Conservation (phyloP, 2,113 vertebrate genomes). For the Phylloscopus whistleri region DNA sequence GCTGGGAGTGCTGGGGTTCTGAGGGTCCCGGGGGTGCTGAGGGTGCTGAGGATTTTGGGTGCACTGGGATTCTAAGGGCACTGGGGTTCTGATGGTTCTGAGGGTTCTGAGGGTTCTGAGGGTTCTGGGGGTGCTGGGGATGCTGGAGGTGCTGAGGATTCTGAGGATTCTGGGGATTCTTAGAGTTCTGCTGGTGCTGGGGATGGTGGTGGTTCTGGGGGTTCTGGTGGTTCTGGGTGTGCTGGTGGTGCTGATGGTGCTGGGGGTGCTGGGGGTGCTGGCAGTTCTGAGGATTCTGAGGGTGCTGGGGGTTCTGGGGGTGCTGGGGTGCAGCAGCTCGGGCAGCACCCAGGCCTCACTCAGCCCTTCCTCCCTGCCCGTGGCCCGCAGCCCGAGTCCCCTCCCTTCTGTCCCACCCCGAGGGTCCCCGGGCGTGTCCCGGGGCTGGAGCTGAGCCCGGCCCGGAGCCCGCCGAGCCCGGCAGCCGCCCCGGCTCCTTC, state of each 20-base stretch:
- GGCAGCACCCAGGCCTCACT: not conserved
- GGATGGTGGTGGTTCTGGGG: fast-evolving
- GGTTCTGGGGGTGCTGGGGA: too few species aligned
- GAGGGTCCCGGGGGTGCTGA: not conserved
- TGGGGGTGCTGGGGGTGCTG: not conserved
- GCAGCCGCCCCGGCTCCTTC: not conserved
- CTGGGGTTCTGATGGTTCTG: not conserved
- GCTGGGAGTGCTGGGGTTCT: fast-evolving
- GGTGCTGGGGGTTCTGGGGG: fast-evolving
- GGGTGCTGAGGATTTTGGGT: not conserved
- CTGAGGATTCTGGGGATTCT: not conserved
- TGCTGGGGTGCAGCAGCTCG: not conserved
- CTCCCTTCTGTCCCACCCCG: fast-evolving
- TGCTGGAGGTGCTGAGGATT: fast-evolving
- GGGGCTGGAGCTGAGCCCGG: not conserved
- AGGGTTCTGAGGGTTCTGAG: not conserved
- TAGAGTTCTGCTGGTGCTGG: not conserved
- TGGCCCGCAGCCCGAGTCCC: fast-evolving
- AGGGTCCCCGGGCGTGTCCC: fast-evolving
- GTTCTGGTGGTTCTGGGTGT: too few species aligned
- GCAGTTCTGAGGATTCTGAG: fast-evolving
- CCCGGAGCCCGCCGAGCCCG: fast-evolving
- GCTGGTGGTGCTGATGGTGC: too few species aligned
- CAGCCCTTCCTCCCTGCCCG: not conserved
- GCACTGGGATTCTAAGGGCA: not conserved